These are phyloP conservation scores for Gryon sp. DNA, from an alignment of 1,140 invertebrate species.

Conservation along the genomic window DNA sequence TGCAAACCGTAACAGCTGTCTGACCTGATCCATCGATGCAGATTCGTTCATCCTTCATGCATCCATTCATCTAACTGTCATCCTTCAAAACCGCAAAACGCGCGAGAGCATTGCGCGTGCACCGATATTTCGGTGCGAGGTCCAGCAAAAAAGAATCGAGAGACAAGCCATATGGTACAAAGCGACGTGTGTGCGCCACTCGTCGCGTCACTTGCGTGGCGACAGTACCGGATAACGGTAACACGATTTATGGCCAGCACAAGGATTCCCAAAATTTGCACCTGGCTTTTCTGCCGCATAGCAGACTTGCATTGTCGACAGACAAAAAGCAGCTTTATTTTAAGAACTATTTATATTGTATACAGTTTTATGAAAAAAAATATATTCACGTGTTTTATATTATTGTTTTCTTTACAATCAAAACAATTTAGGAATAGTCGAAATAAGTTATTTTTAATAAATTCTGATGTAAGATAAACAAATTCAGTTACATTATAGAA, in stretches of 20 bases:
- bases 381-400: no score
- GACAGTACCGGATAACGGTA: conserved; percentile 65
- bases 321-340: conserved; percentile 17
- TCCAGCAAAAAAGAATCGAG: conserved; percentile 41
- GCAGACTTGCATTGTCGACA: no score
- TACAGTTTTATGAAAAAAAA: no score
- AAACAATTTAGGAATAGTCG: no score
- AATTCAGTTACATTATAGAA: no score
- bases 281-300: conserved; percentile 57
- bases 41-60: conserved; percentile 52
- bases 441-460: no score
- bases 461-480: no score
- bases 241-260: conserved; percentile 68
- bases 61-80: conserved; percentile 61
- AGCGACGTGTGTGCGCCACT: conserved; percentile 45
- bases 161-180: conserved; percentile 42
- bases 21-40: conserved; percentile 59
- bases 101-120: conserved; percentile 11
- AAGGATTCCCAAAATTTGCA: conserved; percentile 71
- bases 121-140: conserved; percentile 8
- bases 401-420: no score
- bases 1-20: conserved; percentile 62
- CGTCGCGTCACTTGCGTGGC: conserved; percentile 41
- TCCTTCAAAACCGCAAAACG: conserved; percentile 56
- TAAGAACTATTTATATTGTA: no score